Percentiles rank a stretch among this genome's conserved stretches.
phyloP scores from a whole-genome alignment of 2,797 vertebrate genomes.

The Notoglanidium macrostoma region DNA sequence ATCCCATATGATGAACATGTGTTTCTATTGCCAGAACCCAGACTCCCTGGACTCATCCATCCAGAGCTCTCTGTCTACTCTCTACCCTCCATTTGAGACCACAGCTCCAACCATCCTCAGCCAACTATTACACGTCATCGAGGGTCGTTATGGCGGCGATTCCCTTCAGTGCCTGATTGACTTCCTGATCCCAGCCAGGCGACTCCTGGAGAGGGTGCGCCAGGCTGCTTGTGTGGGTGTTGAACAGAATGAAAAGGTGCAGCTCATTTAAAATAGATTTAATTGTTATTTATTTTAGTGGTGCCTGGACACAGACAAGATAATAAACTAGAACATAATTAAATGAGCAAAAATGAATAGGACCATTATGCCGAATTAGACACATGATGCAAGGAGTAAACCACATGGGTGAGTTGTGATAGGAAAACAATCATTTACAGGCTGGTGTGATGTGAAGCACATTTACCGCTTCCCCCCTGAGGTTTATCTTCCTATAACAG shows the following conservation, averaged over 20 bases:
- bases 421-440: neutral
- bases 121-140: slow-evolving; percentile 85
- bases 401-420: neutral
- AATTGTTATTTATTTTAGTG: neutral
- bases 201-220: slow-evolving; percentile 83
- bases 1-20: slow-evolving; percentile 1
- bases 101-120: slow-evolving; percentile 79
- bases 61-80: slow-evolving; percentile 78
- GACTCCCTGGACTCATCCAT: slow-evolving; percentile 81
- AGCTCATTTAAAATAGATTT: neutral
- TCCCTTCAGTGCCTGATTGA: slow-evolving; percentile 83
- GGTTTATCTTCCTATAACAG: neutral
- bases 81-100: slow-evolving; percentile 81
- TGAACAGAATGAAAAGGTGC: neutral
- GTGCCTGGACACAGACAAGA: neutral
- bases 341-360: neutral
- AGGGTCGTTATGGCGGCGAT: slow-evolving; percentile 79
- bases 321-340: neutral
- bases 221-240: slow-evolving; percentile 80
- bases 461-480: neutral
- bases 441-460: neutral
- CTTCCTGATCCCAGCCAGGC: slow-evolving; percentile 87
- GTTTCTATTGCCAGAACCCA: slow-evolving; percentile 73
- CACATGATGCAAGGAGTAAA: neutral
- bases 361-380: neutral